phyloP scores from a whole-genome alignment of 2,797 vertebrate species.

The Muraenolepis orangiensis region DNA sequence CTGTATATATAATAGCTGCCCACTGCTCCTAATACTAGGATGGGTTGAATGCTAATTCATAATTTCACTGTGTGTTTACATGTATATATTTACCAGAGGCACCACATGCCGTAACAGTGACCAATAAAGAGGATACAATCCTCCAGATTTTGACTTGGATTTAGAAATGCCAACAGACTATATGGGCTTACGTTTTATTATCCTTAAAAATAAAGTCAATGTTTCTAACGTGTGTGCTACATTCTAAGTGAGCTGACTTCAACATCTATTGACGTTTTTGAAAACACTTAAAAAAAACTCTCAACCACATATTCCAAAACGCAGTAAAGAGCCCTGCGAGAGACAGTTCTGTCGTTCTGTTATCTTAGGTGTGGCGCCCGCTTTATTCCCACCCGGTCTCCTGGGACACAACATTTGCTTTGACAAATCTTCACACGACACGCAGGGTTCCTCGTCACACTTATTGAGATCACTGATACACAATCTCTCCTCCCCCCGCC shows the following conservation, averaged over 20 bases:
- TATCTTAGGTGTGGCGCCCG: slow-evolving; percentile 9
- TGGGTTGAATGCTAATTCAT: no score
- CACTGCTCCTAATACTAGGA: no score
- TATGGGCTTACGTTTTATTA: no score
- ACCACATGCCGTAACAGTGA: no score
- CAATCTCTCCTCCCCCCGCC: no score
- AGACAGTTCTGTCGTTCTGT: slow-evolving; percentile 4
- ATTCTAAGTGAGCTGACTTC: background rate
- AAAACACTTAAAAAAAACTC: slow-evolving; percentile 11
- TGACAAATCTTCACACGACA: slow-evolving; percentile 22
- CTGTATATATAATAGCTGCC: no score
- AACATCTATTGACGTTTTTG: background rate
- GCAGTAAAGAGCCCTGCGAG: slow-evolving; percentile 25
- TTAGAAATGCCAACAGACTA: no score
- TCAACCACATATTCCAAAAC: no score
- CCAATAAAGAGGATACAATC: no score
- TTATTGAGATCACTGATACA: slow-evolving; percentile 33
- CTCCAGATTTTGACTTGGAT: no score
- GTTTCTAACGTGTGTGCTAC: background rate
- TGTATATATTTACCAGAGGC: no score
- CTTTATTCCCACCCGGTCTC: slow-evolving; percentile 47
- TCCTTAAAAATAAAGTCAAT: background rate
- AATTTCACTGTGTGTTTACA: no score
- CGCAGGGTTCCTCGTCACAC: slow-evolving; percentile 1
- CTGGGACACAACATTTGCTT: slow-evolving; percentile 24